Percentiles rank a stretch among this genome's conserved stretches.
phyloP scores from a whole-genome alignment of 2,113 vertebrate species.

The Elephantulus edwardii region DNA sequence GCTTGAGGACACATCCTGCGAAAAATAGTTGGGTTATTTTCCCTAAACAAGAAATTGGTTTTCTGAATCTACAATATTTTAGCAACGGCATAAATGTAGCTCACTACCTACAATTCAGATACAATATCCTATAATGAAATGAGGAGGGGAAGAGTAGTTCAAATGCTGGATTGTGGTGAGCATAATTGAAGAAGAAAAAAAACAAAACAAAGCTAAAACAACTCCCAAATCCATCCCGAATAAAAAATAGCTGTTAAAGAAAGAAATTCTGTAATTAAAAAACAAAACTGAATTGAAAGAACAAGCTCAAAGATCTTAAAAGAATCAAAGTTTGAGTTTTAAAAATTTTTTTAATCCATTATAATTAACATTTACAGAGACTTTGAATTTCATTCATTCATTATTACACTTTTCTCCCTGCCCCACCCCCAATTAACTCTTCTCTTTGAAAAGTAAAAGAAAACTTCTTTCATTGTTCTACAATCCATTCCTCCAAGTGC shows the following conservation, averaged over 20 bases:
- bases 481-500: no score
- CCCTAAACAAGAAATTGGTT: constrained; percentile 61
- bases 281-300: neutral
- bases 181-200: constrained; percentile 38
- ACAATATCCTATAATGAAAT: neutral
- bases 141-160: neutral
- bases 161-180: neutral
- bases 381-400: no score
- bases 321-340: neutral
- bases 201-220: constrained; percentile 46
- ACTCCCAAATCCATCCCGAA: neutral
- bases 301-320: neutral
- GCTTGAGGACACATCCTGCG: neutral
- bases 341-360: no score
- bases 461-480: no score
- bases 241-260: neutral
- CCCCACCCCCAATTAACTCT: no score
- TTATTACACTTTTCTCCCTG: no score
- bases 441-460: no score
- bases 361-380: no score
- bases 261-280: neutral
- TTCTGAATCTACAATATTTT: constrained; percentile 42
- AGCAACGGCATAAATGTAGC: constrained; percentile 26
- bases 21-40: constrained; percentile 42
- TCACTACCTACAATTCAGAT: constrained; percentile 29